Conservation (phyloP, 2,888 invertebrate genomes). For the Ashinkailepas kermadecensis region DNA sequence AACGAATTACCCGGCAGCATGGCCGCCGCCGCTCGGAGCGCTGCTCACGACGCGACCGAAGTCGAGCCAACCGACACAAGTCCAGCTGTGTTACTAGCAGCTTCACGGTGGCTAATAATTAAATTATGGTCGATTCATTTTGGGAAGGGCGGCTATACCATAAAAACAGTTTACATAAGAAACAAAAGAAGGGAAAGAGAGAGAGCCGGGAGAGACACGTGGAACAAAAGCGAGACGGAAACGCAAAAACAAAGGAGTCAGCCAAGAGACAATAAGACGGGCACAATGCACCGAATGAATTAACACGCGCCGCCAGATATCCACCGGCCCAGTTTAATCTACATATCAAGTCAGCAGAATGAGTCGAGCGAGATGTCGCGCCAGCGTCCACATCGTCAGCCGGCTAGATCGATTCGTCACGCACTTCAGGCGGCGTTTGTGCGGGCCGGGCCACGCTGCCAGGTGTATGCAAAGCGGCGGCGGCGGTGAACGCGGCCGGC, state of each 20-base stretch:
- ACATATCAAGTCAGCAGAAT: background rate
- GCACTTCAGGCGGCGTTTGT: background rate
- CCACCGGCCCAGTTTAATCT: background rate
- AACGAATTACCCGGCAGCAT: background rate
- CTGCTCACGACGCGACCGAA: background rate
- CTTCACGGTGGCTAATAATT: background rate
- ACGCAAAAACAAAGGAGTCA: constrained; percentile 19
- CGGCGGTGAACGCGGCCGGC: background rate
- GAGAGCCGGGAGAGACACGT: constrained; percentile 2
- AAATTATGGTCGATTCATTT: constrained; percentile 19
- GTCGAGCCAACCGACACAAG: background rate
- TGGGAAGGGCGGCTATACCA: background rate
- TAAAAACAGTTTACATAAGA: constrained; percentile 22
- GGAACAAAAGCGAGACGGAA: background rate
- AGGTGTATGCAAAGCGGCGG: background rate
- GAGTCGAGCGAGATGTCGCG: background rate
- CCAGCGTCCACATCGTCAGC: background rate
- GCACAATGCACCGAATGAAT: constrained; percentile 13
- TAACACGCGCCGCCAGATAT: constrained; percentile 1
- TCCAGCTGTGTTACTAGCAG: background rate
- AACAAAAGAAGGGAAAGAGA: background rate
- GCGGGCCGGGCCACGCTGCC: background rate
- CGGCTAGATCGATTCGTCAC: background rate
- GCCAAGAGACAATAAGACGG: constrained; percentile 15
- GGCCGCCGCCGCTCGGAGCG: too few relatives aligned